Evolutionary conservation across 2,888 invertebrate genomes (phyloP).

Genomic region (Monopis laevigella): DNA sequence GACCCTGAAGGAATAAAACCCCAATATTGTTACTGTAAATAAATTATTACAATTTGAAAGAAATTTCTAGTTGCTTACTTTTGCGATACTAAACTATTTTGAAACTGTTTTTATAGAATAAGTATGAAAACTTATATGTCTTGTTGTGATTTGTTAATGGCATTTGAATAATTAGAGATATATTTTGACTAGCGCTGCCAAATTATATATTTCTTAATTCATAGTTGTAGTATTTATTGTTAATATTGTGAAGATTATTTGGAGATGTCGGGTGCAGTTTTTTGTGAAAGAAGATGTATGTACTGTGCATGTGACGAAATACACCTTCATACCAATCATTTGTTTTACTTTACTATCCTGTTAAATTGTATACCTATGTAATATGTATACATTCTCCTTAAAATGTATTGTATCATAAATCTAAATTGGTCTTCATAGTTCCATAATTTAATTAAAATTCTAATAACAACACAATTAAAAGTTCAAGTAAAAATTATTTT

Average conservation of each 20-base stretch:
- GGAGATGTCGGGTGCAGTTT: constrained; percentile 60
- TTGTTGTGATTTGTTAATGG: constrained; percentile 49
- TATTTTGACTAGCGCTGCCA: constrained; percentile 70
- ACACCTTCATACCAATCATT: constrained; percentile 1
- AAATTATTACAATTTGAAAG: constrained; percentile 37
- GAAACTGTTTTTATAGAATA: constrained; percentile 27
- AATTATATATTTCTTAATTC: constrained; percentile 58
- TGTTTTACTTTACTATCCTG: too few relatives aligned
- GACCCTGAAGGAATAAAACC: constrained; percentile 59
- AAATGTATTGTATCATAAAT: too few relatives aligned
- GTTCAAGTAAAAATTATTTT: too few relatives aligned
- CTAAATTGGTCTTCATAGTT: too few relatives aligned
- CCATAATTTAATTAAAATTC: too few relatives aligned
- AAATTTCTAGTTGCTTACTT: constrained; percentile 18
- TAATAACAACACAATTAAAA: too few relatives aligned
- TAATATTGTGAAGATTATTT: constrained; percentile 57
- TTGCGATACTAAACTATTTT: constrained; percentile 31
- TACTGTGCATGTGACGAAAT: constrained; percentile 39
- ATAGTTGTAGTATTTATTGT: constrained; percentile 59
- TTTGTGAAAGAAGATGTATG: constrained; percentile 52
- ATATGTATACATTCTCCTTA: too few relatives aligned
- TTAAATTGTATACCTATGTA: too few relatives aligned
- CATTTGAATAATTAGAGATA: constrained; percentile 54
- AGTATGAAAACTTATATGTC: constrained; percentile 28
- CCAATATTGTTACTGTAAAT: constrained; percentile 52